Conservation (phyloP, 2,888 invertebrate genomes). For the Baccha elongata region DNA sequence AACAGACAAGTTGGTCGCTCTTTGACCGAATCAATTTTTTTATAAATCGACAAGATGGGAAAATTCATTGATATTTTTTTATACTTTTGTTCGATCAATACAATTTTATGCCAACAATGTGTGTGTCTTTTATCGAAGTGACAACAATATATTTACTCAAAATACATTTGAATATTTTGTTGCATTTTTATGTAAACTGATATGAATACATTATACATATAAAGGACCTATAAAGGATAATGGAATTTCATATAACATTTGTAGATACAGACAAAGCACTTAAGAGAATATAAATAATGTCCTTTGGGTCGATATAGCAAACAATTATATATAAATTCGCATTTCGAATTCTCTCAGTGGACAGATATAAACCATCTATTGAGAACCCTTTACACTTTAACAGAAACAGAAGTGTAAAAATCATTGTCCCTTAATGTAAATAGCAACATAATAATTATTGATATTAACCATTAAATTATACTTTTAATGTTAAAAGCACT, state of each 20-base stretch:
- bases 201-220: too few species aligned
- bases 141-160: not conserved
- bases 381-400: constrained; percentile 26
- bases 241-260: not conserved
- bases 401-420: constrained; percentile 8
- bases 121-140: not conserved
- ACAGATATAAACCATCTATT: constrained; percentile 9
- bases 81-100: not conserved
- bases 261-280: constrained; percentile 8
- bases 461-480: not conserved
- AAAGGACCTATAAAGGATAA: not conserved
- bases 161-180: not conserved
- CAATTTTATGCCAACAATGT: not conserved
- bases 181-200: not conserved
- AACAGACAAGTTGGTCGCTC: constrained; percentile 17
- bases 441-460: not conserved
- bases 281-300: constrained; percentile 17
- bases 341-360: constrained; percentile 8
- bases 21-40: constrained; percentile 62
- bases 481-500: constrained; percentile 21
- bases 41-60: constrained; percentile 41
- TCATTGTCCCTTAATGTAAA: not conserved
- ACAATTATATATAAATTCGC: not conserved
- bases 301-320: not conserved
- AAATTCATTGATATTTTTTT: constrained; percentile 50